Conservation (phyloP, 1,140 invertebrate species). For the Drosophila dunni region DNA sequence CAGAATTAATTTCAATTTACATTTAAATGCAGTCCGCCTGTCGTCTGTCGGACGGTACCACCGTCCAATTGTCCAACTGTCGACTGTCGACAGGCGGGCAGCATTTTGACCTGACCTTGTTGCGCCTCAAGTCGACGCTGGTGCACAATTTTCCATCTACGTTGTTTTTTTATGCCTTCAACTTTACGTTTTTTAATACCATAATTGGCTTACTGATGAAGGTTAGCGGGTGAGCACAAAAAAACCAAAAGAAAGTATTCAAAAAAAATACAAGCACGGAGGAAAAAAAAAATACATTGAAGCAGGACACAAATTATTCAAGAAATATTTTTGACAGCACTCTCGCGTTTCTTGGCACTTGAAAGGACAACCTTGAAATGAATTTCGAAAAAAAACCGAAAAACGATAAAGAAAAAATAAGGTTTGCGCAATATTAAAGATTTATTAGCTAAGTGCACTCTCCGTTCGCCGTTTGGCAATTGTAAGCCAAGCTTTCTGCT, state of each 20-base stretch:
- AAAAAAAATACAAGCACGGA: conserved; percentile 25
- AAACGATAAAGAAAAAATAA: conserved; percentile 27
- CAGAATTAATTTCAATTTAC: conserved; percentile 81
- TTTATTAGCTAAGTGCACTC: conserved; percentile 81
- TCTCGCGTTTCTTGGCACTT: conserved; percentile 66
- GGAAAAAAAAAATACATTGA: conserved; percentile 3
- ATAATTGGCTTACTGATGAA: conserved; percentile 81
- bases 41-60: conserved; percentile 53
- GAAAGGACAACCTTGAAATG: conserved; percentile 74
- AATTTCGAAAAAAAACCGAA: conserved; percentile 33
- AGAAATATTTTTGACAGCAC: conserved; percentile 77
- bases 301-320: conserved; percentile 74
- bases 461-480: not conserved
- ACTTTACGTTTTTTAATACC: conserved; percentile 72
- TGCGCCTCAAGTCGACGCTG: conserved; percentile 33
- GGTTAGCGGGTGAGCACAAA: conserved; percentile 50
- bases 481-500: not conserved
- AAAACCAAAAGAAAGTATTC: not conserved
- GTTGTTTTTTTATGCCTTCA: conserved; percentile 51
- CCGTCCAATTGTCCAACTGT: conserved; percentile 22
- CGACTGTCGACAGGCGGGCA: conserved; percentile 54
- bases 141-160: conserved; percentile 30
- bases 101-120: conserved; percentile 70
- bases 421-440: conserved; percentile 67
- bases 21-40: conserved; percentile 75